These are phyloP conservation scores for Heteractis magnifica DNA, from an alignment of 92 coral and sea anemone species.

Conservation along the genomic window DNA sequence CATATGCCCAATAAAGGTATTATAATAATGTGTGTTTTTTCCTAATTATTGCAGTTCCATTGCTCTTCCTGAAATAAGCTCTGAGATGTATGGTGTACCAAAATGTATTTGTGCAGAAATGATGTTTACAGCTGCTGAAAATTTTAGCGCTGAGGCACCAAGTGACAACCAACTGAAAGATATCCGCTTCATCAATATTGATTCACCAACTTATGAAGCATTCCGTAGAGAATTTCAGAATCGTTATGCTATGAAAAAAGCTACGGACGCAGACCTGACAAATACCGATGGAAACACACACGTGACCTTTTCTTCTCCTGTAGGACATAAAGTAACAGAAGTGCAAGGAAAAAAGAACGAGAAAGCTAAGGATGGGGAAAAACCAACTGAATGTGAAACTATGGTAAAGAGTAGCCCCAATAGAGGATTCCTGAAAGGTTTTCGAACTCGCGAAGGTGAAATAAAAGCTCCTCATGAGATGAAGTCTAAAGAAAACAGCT, in stretches of 20 bases:
- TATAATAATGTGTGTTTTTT: background rate
- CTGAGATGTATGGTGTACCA: constrained; percentile 71
- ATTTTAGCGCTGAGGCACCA: constrained; percentile 24
- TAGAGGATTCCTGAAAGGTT: background rate
- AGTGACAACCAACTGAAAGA: constrained; percentile 47
- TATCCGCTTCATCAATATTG: constrained; percentile 70
- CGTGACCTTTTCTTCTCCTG: background rate
- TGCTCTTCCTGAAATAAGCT: constrained; percentile 69
- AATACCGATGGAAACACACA: background rate
- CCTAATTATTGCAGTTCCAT: constrained; percentile 12
- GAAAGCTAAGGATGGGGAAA: background rate
- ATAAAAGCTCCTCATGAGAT: background rate
- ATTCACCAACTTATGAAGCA: constrained; percentile 43
- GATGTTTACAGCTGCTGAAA: constrained; percentile 53
- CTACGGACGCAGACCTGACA: background rate
- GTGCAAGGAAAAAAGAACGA: background rate
- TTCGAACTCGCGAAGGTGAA: background rate
- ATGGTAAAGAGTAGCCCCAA: background rate
- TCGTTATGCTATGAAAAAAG: constrained; percentile 9
- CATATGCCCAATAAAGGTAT: too few relatives aligned
- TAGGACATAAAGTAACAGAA: background rate
- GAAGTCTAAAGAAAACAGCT: background rate
- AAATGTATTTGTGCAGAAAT: constrained; percentile 55
- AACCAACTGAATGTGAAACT: background rate
- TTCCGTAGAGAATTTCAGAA: constrained; percentile 56